These are phyloP conservation scores for Gallinago stenura DNA, from an alignment of 2,797 vertebrate genomes.

Conservation along the genomic window DNA sequence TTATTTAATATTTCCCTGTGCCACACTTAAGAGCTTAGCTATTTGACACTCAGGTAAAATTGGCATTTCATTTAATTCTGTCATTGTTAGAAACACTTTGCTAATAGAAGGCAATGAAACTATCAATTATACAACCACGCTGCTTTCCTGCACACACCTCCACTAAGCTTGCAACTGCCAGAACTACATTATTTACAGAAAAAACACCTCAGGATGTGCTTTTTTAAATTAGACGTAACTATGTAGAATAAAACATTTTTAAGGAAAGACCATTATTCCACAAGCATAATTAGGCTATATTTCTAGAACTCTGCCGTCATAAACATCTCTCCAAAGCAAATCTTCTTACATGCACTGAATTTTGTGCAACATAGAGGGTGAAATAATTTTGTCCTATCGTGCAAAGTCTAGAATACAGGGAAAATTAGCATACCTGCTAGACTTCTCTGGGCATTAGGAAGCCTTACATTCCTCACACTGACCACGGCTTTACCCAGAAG, in stretches of 20 bases:
- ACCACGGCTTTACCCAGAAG: neutral
- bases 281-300: neutral
- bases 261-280: neutral
- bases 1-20: neutral
- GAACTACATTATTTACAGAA: neutral
- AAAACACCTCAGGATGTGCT: neutral
- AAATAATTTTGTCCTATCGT: neutral
- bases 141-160: neutral
- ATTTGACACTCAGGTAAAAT: conserved; percentile 14
- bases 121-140: neutral
- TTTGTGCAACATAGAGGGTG: neutral
- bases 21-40: neutral
- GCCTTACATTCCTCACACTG: neutral
- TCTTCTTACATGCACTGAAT: neutral
- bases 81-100: neutral
- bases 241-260: neutral
- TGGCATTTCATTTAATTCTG: conserved; percentile 7
- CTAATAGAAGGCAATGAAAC: neutral
- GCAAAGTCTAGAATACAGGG: neutral
- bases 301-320: neutral
- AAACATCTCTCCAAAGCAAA: neutral
- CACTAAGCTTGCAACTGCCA: neutral
- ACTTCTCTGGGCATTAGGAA: neutral
- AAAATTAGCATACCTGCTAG: neutral
- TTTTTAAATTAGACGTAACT: neutral